Evolutionary conservation across 2,888 invertebrate genomes (phyloP).

Genomic region (Zygothrica quintamaculata): DNA sequence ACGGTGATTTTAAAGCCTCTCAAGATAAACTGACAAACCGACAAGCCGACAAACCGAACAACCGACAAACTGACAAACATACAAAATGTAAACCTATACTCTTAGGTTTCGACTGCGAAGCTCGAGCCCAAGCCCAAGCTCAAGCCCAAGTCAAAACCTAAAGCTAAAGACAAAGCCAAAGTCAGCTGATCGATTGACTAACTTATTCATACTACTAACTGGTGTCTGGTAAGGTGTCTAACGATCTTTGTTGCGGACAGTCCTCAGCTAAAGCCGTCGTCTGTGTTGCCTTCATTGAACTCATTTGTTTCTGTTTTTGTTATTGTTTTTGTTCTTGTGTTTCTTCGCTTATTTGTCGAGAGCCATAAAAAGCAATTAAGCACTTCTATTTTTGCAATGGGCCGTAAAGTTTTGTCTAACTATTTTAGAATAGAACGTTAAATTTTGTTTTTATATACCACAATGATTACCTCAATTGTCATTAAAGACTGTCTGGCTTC

Average conservation of each 20-base stretch:
- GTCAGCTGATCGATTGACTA: constrained; percentile 15
- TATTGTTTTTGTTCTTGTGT: constrained; percentile 12
- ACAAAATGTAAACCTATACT: constrained; percentile 31
- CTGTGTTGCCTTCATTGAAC: constrained; percentile 15
- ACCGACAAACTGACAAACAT: too few species aligned
- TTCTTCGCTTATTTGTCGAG: constrained; percentile 41
- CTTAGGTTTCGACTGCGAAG: constrained; percentile 16
- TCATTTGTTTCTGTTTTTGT: constrained; percentile 10
- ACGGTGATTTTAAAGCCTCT: constrained; percentile 64
- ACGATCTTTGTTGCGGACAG: constrained; percentile 34
- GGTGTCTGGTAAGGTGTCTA: constrained; percentile 32
- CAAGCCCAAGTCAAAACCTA: constrained; percentile 28
- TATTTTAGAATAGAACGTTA: constrained; percentile 33
- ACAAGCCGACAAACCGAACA: too few species aligned
- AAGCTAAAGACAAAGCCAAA: neutral
- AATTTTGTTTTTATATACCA: neutral
- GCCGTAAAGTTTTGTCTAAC: constrained; percentile 30
- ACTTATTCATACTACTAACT: constrained; percentile 24
- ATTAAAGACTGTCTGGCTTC: constrained; percentile 1
- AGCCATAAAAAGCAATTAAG: constrained; percentile 57
- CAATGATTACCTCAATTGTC: neutral
- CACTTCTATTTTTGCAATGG: constrained; percentile 56
- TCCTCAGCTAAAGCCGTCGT: constrained; percentile 12
- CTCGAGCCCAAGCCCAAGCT: too few species aligned
- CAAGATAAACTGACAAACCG: constrained; percentile 14